Evolutionary conservation across 2,113 vertebrate species (phyloP), one percentile per base, ranked within the genome.

Genomic region (Pelvicachromis taeniatus): DNA sequence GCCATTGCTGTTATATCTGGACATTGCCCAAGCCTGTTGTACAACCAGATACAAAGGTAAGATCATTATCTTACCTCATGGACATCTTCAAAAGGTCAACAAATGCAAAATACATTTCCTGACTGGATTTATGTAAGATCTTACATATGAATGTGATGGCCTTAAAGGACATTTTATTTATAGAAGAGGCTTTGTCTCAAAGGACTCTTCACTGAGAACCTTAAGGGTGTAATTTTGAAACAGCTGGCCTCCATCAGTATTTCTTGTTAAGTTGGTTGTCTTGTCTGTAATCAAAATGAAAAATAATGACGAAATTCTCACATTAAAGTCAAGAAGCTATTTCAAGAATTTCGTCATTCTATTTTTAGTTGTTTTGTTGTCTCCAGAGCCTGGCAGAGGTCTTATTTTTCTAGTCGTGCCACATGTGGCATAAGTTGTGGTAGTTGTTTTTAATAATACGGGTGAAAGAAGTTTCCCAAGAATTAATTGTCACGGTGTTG

Each of bases 241-340:
- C 90, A 90, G 92, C 91, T 91, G 92, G 55, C 80, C 23, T 89
- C 45, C 42, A 80, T 93, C 90, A 82, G 56, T 88, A 19, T 68
- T 52, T 86, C 59, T 68, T 85, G 70, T 85, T 35, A 61, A 77
- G 53, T 78, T 87, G 78, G 83, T 83, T 48, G 58, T 68, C 81
- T 84, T 87, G 48, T 89, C 79, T 83, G 13, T 79, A 88, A 86
- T 89, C 56, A 80, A 88, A 91, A 92, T 86, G 77, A 86, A 65
- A 90, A 91, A 91, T 50, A 83, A 61, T 29, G 21, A n/a, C 11
- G 23, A 82, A 77, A 31, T 55, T 59, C 19, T 77, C 38, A 33
- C 45, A 38, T 58, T 42, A 16, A 81, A 63, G 52, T 82, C 77
- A 53, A 75, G 81, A 78, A 3, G 14, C 85, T 89, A 82, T 85